Percentiles rank a stretch among this genome's conserved stretches.
phyloP scores from a whole-genome alignment of 2,888 invertebrate species.

The Phasia obesa region DNA sequence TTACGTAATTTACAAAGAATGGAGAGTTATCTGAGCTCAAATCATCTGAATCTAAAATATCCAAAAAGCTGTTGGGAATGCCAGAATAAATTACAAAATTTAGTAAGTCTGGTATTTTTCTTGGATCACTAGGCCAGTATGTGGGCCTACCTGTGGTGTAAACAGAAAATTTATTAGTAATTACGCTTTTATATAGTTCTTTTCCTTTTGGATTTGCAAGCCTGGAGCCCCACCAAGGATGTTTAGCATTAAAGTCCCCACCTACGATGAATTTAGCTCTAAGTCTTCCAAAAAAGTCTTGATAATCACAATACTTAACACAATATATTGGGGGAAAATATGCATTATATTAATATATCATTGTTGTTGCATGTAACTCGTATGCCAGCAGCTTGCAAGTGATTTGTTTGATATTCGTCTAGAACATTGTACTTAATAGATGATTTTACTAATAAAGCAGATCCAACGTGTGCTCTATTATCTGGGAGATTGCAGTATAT shows the following conservation, averaged over 20 bases:
- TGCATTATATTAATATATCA: constrained; percentile 27
- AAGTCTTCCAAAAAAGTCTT: constrained; percentile 38
- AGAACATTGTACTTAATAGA: not conserved
- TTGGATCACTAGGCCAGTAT: constrained; percentile 17
- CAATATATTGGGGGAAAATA: constrained; percentile 48
- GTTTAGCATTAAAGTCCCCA: constrained; percentile 3
- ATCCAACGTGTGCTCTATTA: not conserved
- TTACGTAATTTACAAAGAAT: not conserved
- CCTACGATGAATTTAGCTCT: constrained; percentile 51
- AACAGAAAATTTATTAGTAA: constrained; percentile 8
- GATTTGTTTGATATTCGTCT: not conserved
- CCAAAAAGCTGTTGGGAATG: not conserved
- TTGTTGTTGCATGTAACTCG: constrained; percentile 21
- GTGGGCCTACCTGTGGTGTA: constrained; percentile 1
- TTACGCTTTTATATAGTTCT: constrained; percentile 45
- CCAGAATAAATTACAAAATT: constrained; percentile 32
- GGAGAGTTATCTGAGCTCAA: not conserved
- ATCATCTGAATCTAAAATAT: constrained; percentile 3
- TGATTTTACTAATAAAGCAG: constrained; percentile 3
- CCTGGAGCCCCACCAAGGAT: constrained; percentile 55
- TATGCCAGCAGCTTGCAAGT: constrained; percentile 43
- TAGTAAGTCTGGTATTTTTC: constrained; percentile 13
- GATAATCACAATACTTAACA: constrained; percentile 19
- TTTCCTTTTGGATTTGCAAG: constrained; percentile 51
- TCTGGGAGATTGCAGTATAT: not conserved